Conservation (phyloP, 2,113 vertebrate genomes). For the Otocyon megalotis region DNA sequence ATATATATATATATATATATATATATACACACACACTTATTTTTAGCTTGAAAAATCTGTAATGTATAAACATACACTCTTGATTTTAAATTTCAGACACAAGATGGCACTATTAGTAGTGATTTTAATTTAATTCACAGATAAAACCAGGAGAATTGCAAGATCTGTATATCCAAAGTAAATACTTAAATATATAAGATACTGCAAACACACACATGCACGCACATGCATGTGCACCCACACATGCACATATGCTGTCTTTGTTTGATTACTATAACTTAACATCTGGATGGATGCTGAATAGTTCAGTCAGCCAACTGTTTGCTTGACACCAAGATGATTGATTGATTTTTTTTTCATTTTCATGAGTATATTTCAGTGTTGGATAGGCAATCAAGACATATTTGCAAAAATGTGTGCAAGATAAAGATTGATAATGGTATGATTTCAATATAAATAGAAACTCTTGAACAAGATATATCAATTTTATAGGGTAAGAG, state of each 20-base stretch:
- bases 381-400: slow-evolving; percentile 32
- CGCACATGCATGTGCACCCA: accelerated
- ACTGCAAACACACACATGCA: not conserved
- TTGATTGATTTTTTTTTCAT: slow-evolving; percentile 30
- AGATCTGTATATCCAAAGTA: not conserved
- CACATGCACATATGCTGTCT: not conserved
- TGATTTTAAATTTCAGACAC: slow-evolving; percentile 82
- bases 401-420: slow-evolving; percentile 62
- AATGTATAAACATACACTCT: not conserved
- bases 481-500: slow-evolving; percentile 45
- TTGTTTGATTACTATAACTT: slow-evolving; percentile 22
- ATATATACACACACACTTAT: not conserved
- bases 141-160: not conserved
- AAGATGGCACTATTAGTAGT: slow-evolving; percentile 88
- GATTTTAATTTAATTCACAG: slow-evolving; percentile 57
- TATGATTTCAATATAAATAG: slow-evolving; percentile 49
- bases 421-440: slow-evolving; percentile 56
- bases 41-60: not conserved
- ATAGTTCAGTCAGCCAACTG: slow-evolving; percentile 49
- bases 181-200: not conserved
- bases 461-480: not conserved
- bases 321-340: slow-evolving; percentile 47
- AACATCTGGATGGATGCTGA: slow-evolving; percentile 66
- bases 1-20: slow-evolving; percentile 31
- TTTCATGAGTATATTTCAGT: slow-evolving; percentile 56